Percentiles rank a stretch among this genome's conserved stretches.
phyloP scores from a whole-genome alignment of 2,888 invertebrate genomes.

The Ophion obscuratus region DNA sequence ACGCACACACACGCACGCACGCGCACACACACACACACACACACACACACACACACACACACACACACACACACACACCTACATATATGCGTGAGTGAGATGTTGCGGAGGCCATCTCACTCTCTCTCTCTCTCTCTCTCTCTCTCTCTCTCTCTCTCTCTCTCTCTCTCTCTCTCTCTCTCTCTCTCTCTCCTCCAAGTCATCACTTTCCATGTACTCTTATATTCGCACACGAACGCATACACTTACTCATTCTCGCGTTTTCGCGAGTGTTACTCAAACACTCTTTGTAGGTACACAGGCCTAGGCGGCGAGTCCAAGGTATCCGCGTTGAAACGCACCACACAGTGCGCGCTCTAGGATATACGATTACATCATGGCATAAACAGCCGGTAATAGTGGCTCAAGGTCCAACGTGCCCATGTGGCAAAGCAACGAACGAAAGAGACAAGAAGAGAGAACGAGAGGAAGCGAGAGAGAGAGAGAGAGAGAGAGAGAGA shows the following conservation, averaged over 20 bases:
- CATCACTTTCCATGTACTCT: conserved; percentile 25
- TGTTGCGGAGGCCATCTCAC: too few species aligned
- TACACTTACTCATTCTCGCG: conserved; percentile 25
- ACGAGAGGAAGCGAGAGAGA: background rate
- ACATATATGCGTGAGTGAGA: too few species aligned
- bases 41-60: background rate
- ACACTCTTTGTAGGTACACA: background rate
- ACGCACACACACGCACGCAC: background rate
- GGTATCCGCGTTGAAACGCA: conserved; percentile 55
- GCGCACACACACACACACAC: conserved; percentile 51
- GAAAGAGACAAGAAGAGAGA: conserved; percentile 1
- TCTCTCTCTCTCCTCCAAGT: background rate
- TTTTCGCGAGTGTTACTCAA: background rate
- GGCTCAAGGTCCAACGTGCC: conserved; percentile 77
- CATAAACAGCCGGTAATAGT: conserved; percentile 79
- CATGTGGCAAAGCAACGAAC: conserved; percentile 60
- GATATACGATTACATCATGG: conserved; percentile 78
- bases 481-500: background rate
- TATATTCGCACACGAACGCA: conserved; percentile 37
- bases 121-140: conserved; percentile 17
- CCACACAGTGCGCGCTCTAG: conserved; percentile 58
- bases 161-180: background rate
- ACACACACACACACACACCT: background rate
- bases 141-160: conserved; percentile 52
- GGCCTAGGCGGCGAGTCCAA: conserved; percentile 55